Evolutionary conservation across 1,140 invertebrate genomes (phyloP).

Genomic region (Drosophila azteca): DNA sequence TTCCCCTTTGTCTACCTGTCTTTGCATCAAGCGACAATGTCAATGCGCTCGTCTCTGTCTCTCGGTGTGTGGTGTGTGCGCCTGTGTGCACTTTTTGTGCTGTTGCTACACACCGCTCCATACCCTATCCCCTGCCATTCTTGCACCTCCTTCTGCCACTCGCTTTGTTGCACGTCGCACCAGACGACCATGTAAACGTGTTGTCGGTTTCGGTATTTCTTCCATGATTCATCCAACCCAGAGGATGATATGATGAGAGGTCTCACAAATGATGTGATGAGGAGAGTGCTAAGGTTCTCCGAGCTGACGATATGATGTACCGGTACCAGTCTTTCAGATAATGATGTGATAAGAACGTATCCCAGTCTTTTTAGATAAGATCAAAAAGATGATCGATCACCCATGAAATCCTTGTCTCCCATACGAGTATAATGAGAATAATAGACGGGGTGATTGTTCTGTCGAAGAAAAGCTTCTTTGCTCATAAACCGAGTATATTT

Average conservation of each 20-base stretch:
- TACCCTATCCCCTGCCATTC: conserved; percentile 11
- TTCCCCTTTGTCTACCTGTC: conserved; percentile 59
- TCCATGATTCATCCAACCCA: conserved; percentile 65
- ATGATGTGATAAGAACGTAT: no score
- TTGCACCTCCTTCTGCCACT: conserved; percentile 11
- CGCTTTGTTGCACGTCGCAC: conserved; percentile 8
- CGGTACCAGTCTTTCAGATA: no score
- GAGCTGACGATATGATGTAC: no score
- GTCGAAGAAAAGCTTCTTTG: conserved; percentile 25
- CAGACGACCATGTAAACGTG: conserved; percentile 42
- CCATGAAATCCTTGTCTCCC: no score
- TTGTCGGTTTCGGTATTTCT: conserved; percentile 42
- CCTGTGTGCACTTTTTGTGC: conserved; percentile 44
- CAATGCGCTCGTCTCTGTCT: conserved; percentile 46
- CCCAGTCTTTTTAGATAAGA: no score
- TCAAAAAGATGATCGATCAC: no score
- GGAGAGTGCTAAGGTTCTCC: background rate
- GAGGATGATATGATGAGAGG: conserved; percentile 42
- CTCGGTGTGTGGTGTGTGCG: conserved; percentile 5
- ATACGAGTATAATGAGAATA: background rate
- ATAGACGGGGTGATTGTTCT: background rate
- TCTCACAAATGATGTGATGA: no score
- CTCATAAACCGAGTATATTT: conserved; percentile 48
- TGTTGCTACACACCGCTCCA: conserved; percentile 19
- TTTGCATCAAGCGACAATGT: conserved; percentile 54